Evolutionary conservation across 2,113 vertebrate species (phyloP).

Genomic region (Entelurus aequoreus): DNA sequence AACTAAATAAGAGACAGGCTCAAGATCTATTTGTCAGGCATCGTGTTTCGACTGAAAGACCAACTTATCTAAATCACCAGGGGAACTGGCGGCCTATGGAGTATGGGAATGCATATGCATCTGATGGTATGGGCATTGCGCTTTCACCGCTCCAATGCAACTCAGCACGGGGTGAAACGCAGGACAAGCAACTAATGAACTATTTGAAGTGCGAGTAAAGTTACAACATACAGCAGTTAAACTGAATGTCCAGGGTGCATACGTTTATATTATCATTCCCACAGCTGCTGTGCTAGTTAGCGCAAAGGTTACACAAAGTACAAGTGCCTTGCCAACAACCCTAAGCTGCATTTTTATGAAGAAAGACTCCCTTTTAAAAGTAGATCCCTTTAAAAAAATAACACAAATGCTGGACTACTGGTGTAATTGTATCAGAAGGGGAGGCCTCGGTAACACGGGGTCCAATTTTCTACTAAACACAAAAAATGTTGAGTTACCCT

Average conservation of each 20-base stretch:
- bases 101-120: constrained; percentile 39
- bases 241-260: constrained; percentile 39
- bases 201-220: constrained; percentile 41
- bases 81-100: constrained; percentile 21
- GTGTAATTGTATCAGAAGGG: constrained; percentile 8
- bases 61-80: constrained; percentile 31
- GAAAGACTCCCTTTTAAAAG: constrained; percentile 20
- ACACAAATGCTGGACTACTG: constrained; percentile 12
- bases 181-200: constrained; percentile 53
- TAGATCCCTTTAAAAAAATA: constrained; percentile 17
- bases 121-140: constrained; percentile 25
- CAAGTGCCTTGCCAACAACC: constrained; percentile 31
- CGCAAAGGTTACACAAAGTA: constrained; percentile 47
- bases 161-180: constrained; percentile 37
- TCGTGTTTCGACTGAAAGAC: constrained; percentile 29
- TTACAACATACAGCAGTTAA: constrained; percentile 34
- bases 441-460: constrained; percentile 6
- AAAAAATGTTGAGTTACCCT: too few species aligned
- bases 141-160: constrained; percentile 28
- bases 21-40: constrained; percentile 29
- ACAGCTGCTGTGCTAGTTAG: constrained; percentile 48
- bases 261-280: constrained; percentile 44
- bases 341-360: constrained; percentile 33
- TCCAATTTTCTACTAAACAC: not conserved
- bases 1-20: constrained; percentile 18